Percentiles rank a stretch among this genome's conserved stretches.
phyloP scores from a whole-genome alignment of 37 sponge, comb jelly and placozoan genomes.

The Chondrosia reniformis region DNA sequence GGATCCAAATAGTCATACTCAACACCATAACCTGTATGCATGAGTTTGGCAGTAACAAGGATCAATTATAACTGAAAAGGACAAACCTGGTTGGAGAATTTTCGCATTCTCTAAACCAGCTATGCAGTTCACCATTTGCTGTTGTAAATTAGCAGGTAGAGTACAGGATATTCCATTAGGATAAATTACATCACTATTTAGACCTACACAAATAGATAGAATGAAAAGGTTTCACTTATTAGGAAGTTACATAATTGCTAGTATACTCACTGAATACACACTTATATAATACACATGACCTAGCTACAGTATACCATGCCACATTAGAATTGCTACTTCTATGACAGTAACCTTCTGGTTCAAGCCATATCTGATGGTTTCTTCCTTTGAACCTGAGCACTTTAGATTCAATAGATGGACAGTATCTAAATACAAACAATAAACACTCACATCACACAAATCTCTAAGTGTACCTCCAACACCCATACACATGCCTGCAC shows the following conservation, averaged over 20 bases:
- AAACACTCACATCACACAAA: too few relatives aligned
- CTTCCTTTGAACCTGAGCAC: conserved; percentile 59
- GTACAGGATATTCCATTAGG: conserved; percentile 86
- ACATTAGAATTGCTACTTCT: too few relatives aligned
- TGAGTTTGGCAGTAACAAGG: too few relatives aligned
- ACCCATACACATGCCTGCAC: too few relatives aligned
- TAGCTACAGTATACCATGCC: too few relatives aligned
- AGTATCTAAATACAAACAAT: conserved; percentile 52
- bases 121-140: conserved; percentile 56
- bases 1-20: conserved; percentile 90
- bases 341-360: conserved; percentile 81
- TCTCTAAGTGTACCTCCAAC: too few relatives aligned
- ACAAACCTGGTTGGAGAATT: conserved; percentile 69
- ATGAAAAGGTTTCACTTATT: neutral
- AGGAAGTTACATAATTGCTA: neutral
- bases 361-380: conserved; percentile 74
- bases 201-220: conserved; percentile 30
- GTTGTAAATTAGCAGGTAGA: conserved; percentile 63
- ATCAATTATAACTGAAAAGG: too few relatives aligned
- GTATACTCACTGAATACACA: too few relatives aligned
- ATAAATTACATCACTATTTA: conserved; percentile 51
- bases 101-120: conserved; percentile 73
- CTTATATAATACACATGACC: too few relatives aligned
- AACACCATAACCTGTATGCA: conserved; percentile 91
- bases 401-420: conserved; percentile 87